These are phyloP conservation scores for Proteles cristata DNA, from an alignment of 2,113 vertebrate genomes.

Conservation along the genomic window DNA sequence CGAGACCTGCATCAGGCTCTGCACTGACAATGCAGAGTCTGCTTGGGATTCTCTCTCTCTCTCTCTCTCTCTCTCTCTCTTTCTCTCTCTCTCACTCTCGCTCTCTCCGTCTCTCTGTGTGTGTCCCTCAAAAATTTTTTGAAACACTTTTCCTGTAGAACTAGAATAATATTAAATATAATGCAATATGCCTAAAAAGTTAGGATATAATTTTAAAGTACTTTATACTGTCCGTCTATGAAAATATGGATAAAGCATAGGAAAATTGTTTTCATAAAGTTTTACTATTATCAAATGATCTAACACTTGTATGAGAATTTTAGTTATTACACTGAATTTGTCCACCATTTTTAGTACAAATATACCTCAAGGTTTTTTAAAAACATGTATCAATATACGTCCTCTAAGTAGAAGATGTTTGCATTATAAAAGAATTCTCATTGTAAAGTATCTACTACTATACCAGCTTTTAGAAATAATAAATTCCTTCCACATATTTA, in stretches of 20 bases:
- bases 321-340: constrained; percentile 4
- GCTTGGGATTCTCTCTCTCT: no score
- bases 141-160: neutral
- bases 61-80: no score
- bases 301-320: constrained; percentile 27
- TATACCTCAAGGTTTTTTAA: neutral
- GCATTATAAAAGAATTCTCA: constrained; percentile 15
- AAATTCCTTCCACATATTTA: neutral
- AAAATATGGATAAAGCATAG: neutral
- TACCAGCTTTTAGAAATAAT: neutral
- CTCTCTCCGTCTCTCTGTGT: no score
- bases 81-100: no score
- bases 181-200: neutral
- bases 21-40: no score
- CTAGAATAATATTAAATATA: neutral
- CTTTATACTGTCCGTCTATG: neutral
- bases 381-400: neutral
- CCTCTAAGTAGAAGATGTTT: constrained; percentile 17
- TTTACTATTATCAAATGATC: neutral
- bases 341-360: constrained; percentile 27
- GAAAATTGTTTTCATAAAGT: neutral
- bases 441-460: neutral
- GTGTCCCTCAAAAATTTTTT: no score
- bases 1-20: no score
- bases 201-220: neutral